A percentile compares a stretch with the other conserved stretches of the same genome.
phyloP scores from a whole-genome alignment of 1,140 invertebrate genomes.

The Archegozetes longisetosus region DNA sequence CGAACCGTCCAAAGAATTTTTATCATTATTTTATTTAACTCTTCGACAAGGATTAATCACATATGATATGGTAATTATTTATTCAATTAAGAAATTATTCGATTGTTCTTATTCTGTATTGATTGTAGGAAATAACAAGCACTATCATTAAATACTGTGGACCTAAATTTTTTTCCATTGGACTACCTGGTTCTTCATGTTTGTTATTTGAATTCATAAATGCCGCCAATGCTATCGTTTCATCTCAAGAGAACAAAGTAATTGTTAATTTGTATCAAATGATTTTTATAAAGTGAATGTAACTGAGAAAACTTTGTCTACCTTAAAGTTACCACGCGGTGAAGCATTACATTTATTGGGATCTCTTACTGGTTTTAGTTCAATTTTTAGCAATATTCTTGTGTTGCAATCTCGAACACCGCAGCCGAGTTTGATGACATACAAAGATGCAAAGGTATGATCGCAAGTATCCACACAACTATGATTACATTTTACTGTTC shows the following conservation, averaged over 20 bases:
- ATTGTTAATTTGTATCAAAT: neutral
- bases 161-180: slow-evolving; percentile 60
- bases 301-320: slow-evolving; percentile 17
- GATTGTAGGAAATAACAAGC: slow-evolving; percentile 42
- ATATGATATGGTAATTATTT: slow-evolving; percentile 34
- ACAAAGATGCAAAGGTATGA: slow-evolving; percentile 58
- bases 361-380: slow-evolving; percentile 61
- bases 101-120: slow-evolving; percentile 10
- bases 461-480: neutral
- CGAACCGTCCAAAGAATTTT: slow-evolving; percentile 43
- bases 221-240: slow-evolving; percentile 68
- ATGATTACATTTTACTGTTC: neutral
- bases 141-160: slow-evolving; percentile 51
- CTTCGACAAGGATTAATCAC: slow-evolving; percentile 55
- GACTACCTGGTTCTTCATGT: slow-evolving; percentile 70
- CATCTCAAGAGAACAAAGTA: slow-evolving; percentile 47
- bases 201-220: slow-evolving; percentile 75
- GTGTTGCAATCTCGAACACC: slow-evolving; percentile 57
- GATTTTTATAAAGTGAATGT: neutral
- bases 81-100: slow-evolving; percentile 11
- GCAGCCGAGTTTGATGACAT: slow-evolving; percentile 48
- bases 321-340: slow-evolving; percentile 52
- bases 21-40: slow-evolving; percentile 71
- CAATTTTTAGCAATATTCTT: slow-evolving; percentile 52
- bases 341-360: slow-evolving; percentile 85